Evolutionary conservation across 2,888 invertebrate genomes (phyloP).

Genomic region (Rapana venosa): DNA sequence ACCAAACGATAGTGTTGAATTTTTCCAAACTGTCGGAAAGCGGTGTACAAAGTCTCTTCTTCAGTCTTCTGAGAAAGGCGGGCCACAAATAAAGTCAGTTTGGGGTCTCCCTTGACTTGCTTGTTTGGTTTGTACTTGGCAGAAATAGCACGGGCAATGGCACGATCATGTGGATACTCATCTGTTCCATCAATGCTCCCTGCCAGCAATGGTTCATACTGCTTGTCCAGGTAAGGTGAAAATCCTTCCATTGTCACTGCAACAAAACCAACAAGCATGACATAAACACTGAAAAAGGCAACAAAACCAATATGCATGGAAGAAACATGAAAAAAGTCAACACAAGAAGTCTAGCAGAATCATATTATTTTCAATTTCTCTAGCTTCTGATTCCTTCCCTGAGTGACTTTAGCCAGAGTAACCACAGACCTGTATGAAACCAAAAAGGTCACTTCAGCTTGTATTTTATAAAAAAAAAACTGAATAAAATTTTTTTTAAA

Average conservation of each 20-base stretch:
- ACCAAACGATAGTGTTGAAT: conserved; percentile 84
- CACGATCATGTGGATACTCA: conserved; percentile 88
- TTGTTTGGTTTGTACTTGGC: conserved; percentile 79
- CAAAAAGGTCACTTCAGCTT: too few relatives aligned
- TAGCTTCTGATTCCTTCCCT: too few relatives aligned
- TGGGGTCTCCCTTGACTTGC: conserved; percentile 84
- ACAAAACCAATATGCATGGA: too few relatives aligned
- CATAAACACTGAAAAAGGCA: too few relatives aligned
- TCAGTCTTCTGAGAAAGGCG: conserved; percentile 85
- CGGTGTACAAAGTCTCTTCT: conserved; percentile 81
- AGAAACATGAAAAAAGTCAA: too few relatives aligned
- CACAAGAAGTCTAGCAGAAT: too few relatives aligned
- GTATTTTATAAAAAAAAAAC: too few relatives aligned
- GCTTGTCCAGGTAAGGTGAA: conserved; percentile 78
- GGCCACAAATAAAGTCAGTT: conserved; percentile 87
- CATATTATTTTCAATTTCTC: too few relatives aligned
- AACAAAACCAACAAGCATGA: neutral
- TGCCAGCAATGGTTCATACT: conserved; percentile 88
- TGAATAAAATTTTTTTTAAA: too few relatives aligned
- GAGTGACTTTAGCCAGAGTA: too few relatives aligned
- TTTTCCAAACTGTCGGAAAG: conserved; percentile 83
- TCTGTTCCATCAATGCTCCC: conserved; percentile 94
- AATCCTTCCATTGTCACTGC: conserved; percentile 53
- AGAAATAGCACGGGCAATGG: conserved; percentile 85
- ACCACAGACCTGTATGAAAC: too few relatives aligned